These are phyloP conservation scores for Menidia menidia DNA, from an alignment of 2,797 vertebrate genomes.

Conservation along the genomic window DNA sequence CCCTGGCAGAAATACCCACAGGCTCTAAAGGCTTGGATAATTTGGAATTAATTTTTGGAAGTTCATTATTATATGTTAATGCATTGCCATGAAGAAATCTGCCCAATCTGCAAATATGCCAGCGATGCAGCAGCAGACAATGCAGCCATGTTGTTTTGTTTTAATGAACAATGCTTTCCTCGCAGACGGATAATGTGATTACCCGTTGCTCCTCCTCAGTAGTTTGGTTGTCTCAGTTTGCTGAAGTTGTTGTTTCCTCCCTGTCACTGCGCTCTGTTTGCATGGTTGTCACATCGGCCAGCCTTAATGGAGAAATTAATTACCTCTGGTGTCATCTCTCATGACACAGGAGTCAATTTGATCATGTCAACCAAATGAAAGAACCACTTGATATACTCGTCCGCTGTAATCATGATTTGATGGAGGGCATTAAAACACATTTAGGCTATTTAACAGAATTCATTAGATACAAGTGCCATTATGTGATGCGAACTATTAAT, in stretches of 20 bases:
- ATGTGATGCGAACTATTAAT: conserved; percentile 73
- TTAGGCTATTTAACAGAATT: conserved; percentile 79
- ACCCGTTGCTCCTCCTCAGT: conserved; percentile 79
- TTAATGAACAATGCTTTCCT: conserved; percentile 84
- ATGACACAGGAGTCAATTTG: conserved; percentile 83
- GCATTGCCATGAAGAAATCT: conserved; percentile 70
- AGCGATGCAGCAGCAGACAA: conserved; percentile 73
- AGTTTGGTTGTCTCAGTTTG: conserved; percentile 76
- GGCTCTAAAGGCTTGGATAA: conserved; percentile 78
- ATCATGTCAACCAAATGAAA: conserved; percentile 84
- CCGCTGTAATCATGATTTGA: conserved; percentile 79
- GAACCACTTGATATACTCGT: conserved; percentile 77
- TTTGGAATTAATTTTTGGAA: conserved; percentile 79
- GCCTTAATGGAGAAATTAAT: conserved; percentile 86
- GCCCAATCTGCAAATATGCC: conserved; percentile 83
- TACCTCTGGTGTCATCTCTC: conserved; percentile 81
- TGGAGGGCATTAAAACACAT: conserved; percentile 78
- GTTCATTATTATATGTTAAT: conserved; percentile 86
- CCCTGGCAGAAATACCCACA: conserved; percentile 67
- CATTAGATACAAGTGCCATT: conserved; percentile 73
- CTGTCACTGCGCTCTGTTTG: conserved; percentile 79
- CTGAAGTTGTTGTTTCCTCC: conserved; percentile 78
- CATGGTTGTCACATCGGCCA: conserved; percentile 81
- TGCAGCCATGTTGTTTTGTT: conserved; percentile 76
- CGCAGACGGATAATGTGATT: conserved; percentile 85